phyloP scores from a whole-genome alignment of 2,888 invertebrate genomes.

The Xanthia icteritia region DNA sequence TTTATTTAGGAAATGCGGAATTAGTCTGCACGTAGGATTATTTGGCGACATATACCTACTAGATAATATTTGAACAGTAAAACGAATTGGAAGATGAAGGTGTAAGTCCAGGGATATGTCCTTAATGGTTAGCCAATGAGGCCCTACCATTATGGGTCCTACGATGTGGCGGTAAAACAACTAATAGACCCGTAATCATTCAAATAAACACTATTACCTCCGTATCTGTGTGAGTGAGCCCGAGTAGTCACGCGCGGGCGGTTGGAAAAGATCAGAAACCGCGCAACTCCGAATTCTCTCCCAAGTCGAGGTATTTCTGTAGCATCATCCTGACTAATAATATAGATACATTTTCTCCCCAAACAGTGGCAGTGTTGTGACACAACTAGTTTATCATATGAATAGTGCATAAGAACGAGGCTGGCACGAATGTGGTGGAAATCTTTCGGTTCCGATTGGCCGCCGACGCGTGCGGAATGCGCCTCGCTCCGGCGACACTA shows the following conservation, averaged over 20 bases:
- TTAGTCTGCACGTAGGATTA: not conserved
- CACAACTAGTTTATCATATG: slow-evolving; percentile 62
- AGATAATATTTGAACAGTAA: not conserved
- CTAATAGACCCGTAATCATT: not conserved
- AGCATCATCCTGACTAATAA: not conserved
- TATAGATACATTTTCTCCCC: slow-evolving; percentile 35
- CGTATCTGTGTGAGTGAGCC: not conserved
- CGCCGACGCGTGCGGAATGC: slow-evolving; percentile 86
- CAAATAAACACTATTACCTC: not conserved
- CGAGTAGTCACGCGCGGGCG: not conserved
- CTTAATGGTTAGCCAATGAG: not conserved
- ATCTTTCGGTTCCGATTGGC: slow-evolving; percentile 87
- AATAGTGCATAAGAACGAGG: slow-evolving; percentile 64
- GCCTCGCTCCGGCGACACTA: slow-evolving; percentile 84
- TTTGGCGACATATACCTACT: not conserved
- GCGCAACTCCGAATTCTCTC: not conserved
- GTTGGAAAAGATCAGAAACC: slow-evolving; percentile 7
- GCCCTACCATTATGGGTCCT: not conserved
- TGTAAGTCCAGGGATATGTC: not conserved
- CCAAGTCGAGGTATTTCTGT: not conserved
- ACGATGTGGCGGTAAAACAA: not conserved
- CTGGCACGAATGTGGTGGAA: slow-evolving; percentile 73
- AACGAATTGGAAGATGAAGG: not conserved
- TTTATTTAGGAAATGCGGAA: not conserved
- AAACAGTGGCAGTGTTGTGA: slow-evolving; percentile 46